These are phyloP conservation scores for Anoplophora glabripennis DNA, from an alignment of 1,140 invertebrate species.

Conservation along the genomic window DNA sequence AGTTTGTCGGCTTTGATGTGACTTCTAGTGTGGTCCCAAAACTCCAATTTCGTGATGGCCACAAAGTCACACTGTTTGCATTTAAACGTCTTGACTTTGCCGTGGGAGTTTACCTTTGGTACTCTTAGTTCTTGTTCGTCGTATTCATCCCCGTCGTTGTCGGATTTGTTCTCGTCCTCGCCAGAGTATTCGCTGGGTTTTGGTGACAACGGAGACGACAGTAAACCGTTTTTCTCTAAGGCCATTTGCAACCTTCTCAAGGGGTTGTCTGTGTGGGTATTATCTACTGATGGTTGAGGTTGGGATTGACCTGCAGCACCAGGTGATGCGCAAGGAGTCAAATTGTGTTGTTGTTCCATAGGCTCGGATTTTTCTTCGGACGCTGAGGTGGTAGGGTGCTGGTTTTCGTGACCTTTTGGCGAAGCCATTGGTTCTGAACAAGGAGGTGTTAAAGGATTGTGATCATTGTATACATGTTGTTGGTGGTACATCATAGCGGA, in stretches of 20 bases:
- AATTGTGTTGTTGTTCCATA: not conserved
- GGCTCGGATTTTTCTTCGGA: not conserved
- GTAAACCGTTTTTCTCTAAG: conserved; percentile 30
- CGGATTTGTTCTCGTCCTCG: conserved; percentile 29
- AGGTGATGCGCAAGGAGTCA: not conserved
- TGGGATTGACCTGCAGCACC: not conserved
- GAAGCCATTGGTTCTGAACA: conserved; percentile 43
- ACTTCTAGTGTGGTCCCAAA: conserved; percentile 85
- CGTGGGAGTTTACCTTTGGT: conserved; percentile 75
- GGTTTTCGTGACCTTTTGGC: conserved; percentile 19
- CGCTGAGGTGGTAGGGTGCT: too few species aligned
- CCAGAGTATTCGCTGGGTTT: conserved; percentile 18
- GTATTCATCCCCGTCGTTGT: conserved; percentile 49
- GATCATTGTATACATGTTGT: not conserved
- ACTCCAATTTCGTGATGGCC: conserved; percentile 83
- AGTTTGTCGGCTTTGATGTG: conserved; percentile 95
- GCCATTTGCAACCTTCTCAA: conserved; percentile 28
- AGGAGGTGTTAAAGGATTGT: conserved; percentile 49
- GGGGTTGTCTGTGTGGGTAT: conserved; percentile 23
- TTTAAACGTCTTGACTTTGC: conserved; percentile 82
- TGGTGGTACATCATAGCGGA: not conserved
- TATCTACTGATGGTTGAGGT: conserved; percentile 4
- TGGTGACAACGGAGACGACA: conserved; percentile 21
- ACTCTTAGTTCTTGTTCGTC: conserved; percentile 65
- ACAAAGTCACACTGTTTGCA: conserved; percentile 91